phyloP scores from a whole-genome alignment of 2,888 invertebrate species.

The Cactoblastis cactorum region DNA sequence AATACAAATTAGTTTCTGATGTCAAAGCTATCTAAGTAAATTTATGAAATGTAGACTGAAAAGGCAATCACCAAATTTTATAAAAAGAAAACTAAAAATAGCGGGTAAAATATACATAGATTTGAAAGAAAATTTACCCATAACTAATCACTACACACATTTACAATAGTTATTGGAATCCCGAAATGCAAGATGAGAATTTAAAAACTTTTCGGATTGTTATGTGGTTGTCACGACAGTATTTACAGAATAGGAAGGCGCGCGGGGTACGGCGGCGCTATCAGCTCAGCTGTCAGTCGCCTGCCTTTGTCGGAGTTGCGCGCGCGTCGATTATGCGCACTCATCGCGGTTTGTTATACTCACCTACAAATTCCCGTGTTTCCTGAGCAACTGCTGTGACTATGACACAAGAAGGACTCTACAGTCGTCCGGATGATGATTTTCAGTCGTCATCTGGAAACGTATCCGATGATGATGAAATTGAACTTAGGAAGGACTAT shows the following conservation, averaged over 20 bases:
- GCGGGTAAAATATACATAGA: too few species aligned
- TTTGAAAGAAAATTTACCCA: too few species aligned
- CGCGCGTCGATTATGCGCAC: conserved; percentile 54
- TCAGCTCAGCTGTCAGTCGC: conserved; percentile 42
- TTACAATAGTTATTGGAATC: neutral
- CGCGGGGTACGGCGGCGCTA: conserved; percentile 42
- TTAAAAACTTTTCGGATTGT: neutral
- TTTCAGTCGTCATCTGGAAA: conserved; percentile 50
- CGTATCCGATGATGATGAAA: conserved; percentile 57
- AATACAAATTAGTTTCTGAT: too few species aligned
- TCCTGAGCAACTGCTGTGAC: conserved; percentile 46
- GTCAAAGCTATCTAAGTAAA: too few species aligned
- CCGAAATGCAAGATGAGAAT: too few species aligned
- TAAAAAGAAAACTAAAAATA: too few species aligned
- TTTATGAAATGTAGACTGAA: too few species aligned
- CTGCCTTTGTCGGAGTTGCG: conserved; percentile 45
- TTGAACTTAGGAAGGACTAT: conserved; percentile 58
- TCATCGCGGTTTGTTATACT: conserved; percentile 53
- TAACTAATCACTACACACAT: too few species aligned
- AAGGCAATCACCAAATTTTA: too few species aligned
- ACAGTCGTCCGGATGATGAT: conserved; percentile 51
- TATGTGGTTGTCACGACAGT: conserved; percentile 17
- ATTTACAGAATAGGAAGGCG: conserved; percentile 31
- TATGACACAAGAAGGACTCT: conserved; percentile 67
- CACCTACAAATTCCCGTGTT: conserved; percentile 46